Evolutionary conservation across 2,113 vertebrate species (phyloP).

Genomic region (Azemiops feae): DNA sequence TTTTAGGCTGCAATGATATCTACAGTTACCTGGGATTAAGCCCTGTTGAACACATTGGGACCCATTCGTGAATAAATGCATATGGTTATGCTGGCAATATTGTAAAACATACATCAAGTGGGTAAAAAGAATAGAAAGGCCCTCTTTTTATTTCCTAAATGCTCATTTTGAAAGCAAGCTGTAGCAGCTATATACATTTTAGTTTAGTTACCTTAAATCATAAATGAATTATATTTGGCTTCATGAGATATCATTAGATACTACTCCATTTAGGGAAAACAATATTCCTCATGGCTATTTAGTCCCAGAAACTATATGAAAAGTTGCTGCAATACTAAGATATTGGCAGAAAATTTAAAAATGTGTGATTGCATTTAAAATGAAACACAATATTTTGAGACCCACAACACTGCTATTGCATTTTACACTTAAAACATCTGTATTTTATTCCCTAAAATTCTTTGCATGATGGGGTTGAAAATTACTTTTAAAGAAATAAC

Average conservation of each 20-base stretch:
- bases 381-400: conserved; percentile 4
- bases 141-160: not conserved
- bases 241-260: conserved; percentile 14
- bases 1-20: not conserved
- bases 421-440: conserved; percentile 16
- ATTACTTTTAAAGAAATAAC: conserved; percentile 29
- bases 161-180: not conserved
- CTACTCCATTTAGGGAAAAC: not conserved
- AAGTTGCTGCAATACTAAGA: conserved; percentile 27
- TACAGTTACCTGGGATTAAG: not conserved
- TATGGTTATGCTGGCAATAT: not conserved
- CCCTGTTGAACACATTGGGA: not conserved
- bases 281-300: not conserved
- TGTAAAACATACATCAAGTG: not conserved
- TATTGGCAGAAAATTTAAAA: not conserved
- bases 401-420: not conserved
- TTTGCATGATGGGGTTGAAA: conserved; percentile 25
- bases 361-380: conserved; percentile 6
- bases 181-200: conserved; percentile 2
- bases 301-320: conserved; percentile 6
- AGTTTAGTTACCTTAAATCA: conserved; percentile 40
- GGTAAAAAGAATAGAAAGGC: not conserved
- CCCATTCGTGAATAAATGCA: not conserved
- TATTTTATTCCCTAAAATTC: conserved; percentile 17
- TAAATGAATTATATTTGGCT: conserved; percentile 31